Percentiles rank a stretch among this genome's conserved stretches.
Conservation (phyloP, 2,797 vertebrate genomes). For the Alosa sapidissima region DNA sequence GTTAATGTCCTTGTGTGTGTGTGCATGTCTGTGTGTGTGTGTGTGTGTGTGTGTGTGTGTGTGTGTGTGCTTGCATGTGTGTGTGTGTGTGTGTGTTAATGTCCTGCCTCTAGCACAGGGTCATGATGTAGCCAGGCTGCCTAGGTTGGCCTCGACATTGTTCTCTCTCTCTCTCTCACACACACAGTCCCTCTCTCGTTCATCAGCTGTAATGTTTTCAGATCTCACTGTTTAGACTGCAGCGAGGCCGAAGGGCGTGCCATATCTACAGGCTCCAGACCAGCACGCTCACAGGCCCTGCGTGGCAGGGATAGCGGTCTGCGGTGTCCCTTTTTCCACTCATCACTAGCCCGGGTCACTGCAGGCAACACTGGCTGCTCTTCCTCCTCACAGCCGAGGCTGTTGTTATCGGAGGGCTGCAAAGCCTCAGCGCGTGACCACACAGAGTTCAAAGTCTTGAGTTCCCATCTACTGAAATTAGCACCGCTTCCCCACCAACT, state of each 20-base stretch:
- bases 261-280: background rate
- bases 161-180: background rate
- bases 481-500: constrained; percentile 7
- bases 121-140: background rate
- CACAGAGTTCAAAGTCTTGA: constrained; percentile 2
- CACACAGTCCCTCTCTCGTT: background rate
- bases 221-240: background rate
- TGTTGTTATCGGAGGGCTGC: background rate
- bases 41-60: constrained; percentile 32
- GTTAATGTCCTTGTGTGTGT: background rate
- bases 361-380: background rate
- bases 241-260: background rate
- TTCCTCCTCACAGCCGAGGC: background rate
- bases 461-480: constrained; percentile 12
- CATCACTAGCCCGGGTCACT: background rate
- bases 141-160: background rate
- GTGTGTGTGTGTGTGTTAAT: background rate
- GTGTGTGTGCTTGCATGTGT: background rate
- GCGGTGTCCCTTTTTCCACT: background rate
- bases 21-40: background rate
- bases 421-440: background rate
- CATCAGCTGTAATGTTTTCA: background rate
- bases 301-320: background rate
- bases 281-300: background rate
- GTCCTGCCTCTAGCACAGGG: background rate